A percentile compares a stretch with the other conserved stretches of the same genome.
Evolutionary conservation across 2,113 vertebrate species (phyloP).

Genomic region (Lagopus muta): DNA sequence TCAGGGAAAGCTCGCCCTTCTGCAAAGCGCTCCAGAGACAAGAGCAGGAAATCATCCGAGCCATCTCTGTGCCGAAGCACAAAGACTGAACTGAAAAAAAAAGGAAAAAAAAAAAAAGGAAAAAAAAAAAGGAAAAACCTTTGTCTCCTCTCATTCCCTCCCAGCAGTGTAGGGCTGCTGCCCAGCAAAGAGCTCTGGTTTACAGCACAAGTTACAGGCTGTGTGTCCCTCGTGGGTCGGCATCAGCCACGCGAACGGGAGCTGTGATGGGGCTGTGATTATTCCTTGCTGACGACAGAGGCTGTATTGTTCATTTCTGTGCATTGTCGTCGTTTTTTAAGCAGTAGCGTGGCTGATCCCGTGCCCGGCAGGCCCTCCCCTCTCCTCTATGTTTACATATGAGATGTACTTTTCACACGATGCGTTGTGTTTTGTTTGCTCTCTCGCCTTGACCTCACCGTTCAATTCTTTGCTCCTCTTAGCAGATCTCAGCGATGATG

Average conservation of each 20-base stretch:
- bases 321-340: not conserved
- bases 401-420: not conserved
- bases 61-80: not conserved
- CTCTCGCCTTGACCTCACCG: slow-evolving; percentile 32
- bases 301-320: slow-evolving; percentile 29
- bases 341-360: slow-evolving; percentile 48
- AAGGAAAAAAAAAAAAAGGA: not conserved
- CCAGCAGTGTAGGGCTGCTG: not conserved
- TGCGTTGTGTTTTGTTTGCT: slow-evolving; percentile 11
- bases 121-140: fast-evolving
- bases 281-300: not conserved
- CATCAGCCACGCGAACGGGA: slow-evolving; percentile 36
- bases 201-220: not conserved
- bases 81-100: not conserved
- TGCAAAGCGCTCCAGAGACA: not conserved
- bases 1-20: not conserved
- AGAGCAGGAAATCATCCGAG: not conserved
- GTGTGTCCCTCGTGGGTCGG: not conserved
- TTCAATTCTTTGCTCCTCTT: slow-evolving; percentile 31
- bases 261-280: slow-evolving; percentile 37
- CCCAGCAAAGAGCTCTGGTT: slow-evolving; percentile 11
- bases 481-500: slow-evolving; percentile 11
- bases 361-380: not conserved
- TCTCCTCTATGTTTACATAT: slow-evolving; percentile 57
- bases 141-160: not conserved